Percentiles rank a stretch among this genome's conserved stretches.
phyloP scores from a whole-genome alignment of 2,113 vertebrate species.

The Dasyurus viverrinus region DNA sequence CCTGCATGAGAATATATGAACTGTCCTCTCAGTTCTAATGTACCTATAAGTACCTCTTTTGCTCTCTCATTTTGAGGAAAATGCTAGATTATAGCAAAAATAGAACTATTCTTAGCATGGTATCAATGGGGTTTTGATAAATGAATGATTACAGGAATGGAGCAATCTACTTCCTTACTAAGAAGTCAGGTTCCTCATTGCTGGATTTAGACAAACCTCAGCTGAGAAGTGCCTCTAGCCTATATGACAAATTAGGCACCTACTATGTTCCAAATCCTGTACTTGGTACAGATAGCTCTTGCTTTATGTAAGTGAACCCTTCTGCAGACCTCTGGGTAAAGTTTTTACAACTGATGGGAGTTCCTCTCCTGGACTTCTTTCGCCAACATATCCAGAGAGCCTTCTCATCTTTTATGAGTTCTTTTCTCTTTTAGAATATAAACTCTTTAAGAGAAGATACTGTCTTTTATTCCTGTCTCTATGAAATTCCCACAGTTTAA shows the following conservation, averaged over 20 bases:
- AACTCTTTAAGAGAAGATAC: background rate
- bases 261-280: background rate
- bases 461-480: background rate
- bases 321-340: background rate
- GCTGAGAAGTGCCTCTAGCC: background rate
- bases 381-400: background rate
- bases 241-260: background rate
- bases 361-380: background rate
- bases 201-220: background rate
- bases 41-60: no score
- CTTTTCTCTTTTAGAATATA: background rate
- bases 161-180: background rate
- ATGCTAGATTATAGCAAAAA: background rate
- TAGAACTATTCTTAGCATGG: background rate
- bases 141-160: background rate
- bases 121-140: background rate
- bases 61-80: background rate
- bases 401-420: background rate
- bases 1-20: background rate
- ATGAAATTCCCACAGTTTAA: background rate
- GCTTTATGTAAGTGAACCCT: background rate
- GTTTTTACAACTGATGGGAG: no score
- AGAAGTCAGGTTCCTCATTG: background rate
- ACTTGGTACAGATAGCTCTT: background rate
- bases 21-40: background rate